phyloP scores from a whole-genome alignment of 1,140 invertebrate species.

The Microplitis demolitor region DNA sequence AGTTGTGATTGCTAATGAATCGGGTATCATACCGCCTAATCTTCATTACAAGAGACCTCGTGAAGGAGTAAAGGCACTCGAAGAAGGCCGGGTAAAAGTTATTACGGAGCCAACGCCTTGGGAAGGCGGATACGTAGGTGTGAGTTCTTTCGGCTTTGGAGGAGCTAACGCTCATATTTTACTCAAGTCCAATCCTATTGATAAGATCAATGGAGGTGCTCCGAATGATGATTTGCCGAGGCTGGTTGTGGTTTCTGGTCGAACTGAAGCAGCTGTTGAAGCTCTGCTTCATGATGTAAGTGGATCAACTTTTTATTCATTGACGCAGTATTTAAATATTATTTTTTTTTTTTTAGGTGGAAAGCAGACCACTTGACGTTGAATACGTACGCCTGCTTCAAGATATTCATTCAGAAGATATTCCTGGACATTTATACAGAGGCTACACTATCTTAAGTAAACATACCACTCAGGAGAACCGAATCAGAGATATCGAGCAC shows the following conservation, averaged over 20 bases:
- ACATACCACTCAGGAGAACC: slow-evolving; percentile 47
- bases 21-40: slow-evolving; percentile 72
- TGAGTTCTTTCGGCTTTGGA: slow-evolving; percentile 72
- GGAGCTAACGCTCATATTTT: slow-evolving; percentile 72
- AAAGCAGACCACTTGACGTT: slow-evolving; percentile 62
- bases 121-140: slow-evolving; percentile 64
- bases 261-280: slow-evolving; percentile 75
- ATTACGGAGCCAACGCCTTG: slow-evolving; percentile 69
- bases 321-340: neutral
- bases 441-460: slow-evolving; percentile 64
- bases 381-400: slow-evolving; percentile 65
- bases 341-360: slow-evolving; percentile 36
- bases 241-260: slow-evolving; percentile 69
- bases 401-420: slow-evolving; percentile 61
- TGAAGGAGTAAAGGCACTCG: slow-evolving; percentile 70
- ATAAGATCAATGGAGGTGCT: slow-evolving; percentile 60
- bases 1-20: slow-evolving; percentile 73
- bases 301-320: neutral
- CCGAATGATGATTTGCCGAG: slow-evolving; percentile 65
- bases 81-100: slow-evolving; percentile 68
- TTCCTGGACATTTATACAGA: slow-evolving; percentile 67
- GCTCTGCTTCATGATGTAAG: slow-evolving; percentile 69
- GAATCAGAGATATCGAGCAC: slow-evolving; percentile 63
- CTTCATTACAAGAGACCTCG: slow-evolving; percentile 73
- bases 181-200: slow-evolving; percentile 63